phyloP scores from a whole-genome alignment of 1,140 invertebrate genomes.

The Pararge aegeria region DNA sequence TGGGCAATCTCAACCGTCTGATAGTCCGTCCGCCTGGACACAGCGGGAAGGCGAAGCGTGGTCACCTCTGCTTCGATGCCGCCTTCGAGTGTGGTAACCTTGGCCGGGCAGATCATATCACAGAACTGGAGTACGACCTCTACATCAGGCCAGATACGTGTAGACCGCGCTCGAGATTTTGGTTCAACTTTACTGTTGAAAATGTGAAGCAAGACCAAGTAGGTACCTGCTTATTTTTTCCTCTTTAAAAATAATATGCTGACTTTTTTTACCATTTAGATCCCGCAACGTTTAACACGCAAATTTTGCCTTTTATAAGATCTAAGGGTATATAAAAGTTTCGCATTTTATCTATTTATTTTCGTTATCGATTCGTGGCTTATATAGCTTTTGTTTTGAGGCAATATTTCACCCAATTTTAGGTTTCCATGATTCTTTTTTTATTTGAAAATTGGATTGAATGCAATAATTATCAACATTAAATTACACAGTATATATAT shows the following conservation, averaged over 20 bases:
- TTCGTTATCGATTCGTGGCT: too few species aligned
- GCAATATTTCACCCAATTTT: too few species aligned
- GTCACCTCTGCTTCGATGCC: slow-evolving; percentile 98
- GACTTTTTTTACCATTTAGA: too few species aligned
- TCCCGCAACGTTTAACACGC: too few species aligned
- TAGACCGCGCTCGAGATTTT: slow-evolving; percentile 94
- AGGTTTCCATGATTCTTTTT: too few species aligned
- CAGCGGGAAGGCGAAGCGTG: slow-evolving; percentile 95
- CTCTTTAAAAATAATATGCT: slow-evolving; percentile 6
- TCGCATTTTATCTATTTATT: too few species aligned
- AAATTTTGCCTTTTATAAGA: too few species aligned
- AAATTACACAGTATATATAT: too few species aligned
- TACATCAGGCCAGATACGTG: slow-evolving; percentile 98
- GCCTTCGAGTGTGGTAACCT: slow-evolving; percentile 98
- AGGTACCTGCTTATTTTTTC: slow-evolving; percentile 17
- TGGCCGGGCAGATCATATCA: slow-evolving; percentile 95
- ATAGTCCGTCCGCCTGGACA: slow-evolving; percentile 96
- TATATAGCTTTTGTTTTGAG: too few species aligned
- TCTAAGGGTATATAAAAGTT: too few species aligned
- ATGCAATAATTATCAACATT: too few species aligned
- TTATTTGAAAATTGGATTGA: too few species aligned
- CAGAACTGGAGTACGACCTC: slow-evolving; percentile 97
- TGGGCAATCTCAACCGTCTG: slow-evolving; percentile 96
- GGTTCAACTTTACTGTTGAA: slow-evolving; percentile 99
- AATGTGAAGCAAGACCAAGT: slow-evolving; percentile 96